A percentile compares a stretch with the other conserved stretches of the same genome.
phyloP scores from a whole-genome alignment of 2,113 vertebrate genomes.

The Tapirus terrestris region DNA sequence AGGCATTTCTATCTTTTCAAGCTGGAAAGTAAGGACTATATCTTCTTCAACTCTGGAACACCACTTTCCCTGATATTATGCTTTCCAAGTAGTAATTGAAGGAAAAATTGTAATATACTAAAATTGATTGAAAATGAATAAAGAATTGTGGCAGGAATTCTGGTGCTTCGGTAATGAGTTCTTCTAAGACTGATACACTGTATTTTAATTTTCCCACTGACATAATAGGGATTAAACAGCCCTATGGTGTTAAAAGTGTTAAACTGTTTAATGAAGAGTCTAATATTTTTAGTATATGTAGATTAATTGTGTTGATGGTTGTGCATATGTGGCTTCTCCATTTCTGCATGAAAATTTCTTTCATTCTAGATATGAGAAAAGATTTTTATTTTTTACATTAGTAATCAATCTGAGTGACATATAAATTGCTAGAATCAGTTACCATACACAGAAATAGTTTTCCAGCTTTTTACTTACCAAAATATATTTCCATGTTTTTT shows the following conservation, averaged over 20 bases:
- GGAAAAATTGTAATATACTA: not conserved
- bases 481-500: not conserved
- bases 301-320: not conserved
- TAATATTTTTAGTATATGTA: not conserved
- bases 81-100: not conserved
- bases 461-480: not conserved
- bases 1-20: not conserved
- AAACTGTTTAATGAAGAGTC: not conserved
- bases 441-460: not conserved
- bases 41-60: not conserved
- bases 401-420: not conserved
- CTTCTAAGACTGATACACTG: not conserved
- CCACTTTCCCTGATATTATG: not conserved
- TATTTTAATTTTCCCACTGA: slow-evolving; percentile 24
- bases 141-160: not conserved
- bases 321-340: not conserved
- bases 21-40: not conserved
- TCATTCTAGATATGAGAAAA: not conserved
- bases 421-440: not conserved
- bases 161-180: not conserved
- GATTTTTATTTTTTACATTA: not conserved
- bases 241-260: not conserved
- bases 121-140: slow-evolving; percentile 14
- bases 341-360: not conserved
- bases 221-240: not conserved